phyloP scores from a whole-genome alignment of 92 coral and sea anemone species.

The Paragorgia papillata region DNA sequence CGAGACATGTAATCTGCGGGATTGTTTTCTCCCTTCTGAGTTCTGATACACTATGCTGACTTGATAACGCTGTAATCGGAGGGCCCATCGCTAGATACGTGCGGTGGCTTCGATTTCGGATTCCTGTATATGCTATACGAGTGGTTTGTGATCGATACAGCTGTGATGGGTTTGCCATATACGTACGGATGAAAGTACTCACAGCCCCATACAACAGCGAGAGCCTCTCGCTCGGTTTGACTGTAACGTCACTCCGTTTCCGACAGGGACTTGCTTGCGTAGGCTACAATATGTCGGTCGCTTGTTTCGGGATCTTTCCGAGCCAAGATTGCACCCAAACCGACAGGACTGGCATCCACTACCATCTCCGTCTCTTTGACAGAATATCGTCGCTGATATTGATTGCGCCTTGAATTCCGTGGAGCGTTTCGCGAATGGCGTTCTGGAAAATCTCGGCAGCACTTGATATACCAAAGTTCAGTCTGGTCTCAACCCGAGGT shows the following conservation, averaged over 20 bases:
- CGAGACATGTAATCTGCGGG: slow-evolving; percentile 46
- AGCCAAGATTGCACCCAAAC: slow-evolving; percentile 20
- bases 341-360: slow-evolving; percentile 42
- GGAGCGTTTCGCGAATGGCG: slow-evolving; percentile 44
- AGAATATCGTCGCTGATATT: slow-evolving; percentile 60
- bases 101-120: slow-evolving; percentile 45
- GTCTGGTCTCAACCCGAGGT: slow-evolving; percentile 43
- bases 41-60: slow-evolving; percentile 31
- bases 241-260: background rate
- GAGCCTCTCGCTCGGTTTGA: slow-evolving; percentile 13
- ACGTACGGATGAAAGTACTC: slow-evolving; percentile 47
- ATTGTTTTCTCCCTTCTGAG: slow-evolving; percentile 37
- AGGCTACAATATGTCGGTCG: slow-evolving; percentile 11
- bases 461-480: slow-evolving; percentile 58
- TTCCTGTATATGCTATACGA: slow-evolving; percentile 49
- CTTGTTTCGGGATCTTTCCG: slow-evolving; percentile 7
- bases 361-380: slow-evolving; percentile 28
- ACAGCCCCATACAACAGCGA: slow-evolving; percentile 50
- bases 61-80: slow-evolving; percentile 46
- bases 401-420: slow-evolving; percentile 38
- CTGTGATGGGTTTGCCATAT: slow-evolving; percentile 52
- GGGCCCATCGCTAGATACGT: slow-evolving; percentile 39
- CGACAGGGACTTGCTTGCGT: slow-evolving; percentile 10
- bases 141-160: slow-evolving; percentile 65
- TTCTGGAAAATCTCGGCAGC: no score